Evolutionary conservation across 1,140 invertebrate genomes (phyloP).

Genomic region (Ostrea denselamellosa): DNA sequence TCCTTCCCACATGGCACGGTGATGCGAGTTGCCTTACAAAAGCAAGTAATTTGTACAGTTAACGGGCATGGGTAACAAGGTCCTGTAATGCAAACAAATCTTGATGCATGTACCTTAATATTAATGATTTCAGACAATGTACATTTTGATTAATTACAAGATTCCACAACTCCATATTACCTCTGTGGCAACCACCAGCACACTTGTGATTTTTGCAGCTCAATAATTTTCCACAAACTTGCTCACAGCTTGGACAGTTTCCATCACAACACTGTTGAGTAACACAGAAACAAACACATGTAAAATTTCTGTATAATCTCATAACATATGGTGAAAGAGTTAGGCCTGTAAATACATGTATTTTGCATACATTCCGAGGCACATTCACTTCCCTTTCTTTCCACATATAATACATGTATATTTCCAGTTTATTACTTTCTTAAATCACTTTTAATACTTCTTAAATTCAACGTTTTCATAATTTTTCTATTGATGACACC

Average conservation of each 20-base stretch:
- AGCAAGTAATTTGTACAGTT: constrained; percentile 88
- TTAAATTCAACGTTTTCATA: too few relatives aligned
- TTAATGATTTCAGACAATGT: background rate
- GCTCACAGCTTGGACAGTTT: constrained; percentile 92
- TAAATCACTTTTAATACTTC: too few relatives aligned
- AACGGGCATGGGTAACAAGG: constrained; percentile 93
- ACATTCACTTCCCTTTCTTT: too few relatives aligned
- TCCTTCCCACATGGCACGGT: constrained; percentile 92
- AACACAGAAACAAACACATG: background rate
- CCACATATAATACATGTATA: too few relatives aligned
- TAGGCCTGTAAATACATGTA: too few relatives aligned
- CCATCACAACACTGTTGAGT: constrained; percentile 88
- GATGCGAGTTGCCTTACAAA: constrained; percentile 89
- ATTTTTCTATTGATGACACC: background rate
- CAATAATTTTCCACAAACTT: constrained; percentile 89
- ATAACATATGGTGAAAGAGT: too few relatives aligned
- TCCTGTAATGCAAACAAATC: constrained; percentile 79
- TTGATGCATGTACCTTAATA: background rate
- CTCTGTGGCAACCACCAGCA: constrained; percentile 88
- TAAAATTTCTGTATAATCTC: too few relatives aligned
- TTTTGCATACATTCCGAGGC: too few relatives aligned
- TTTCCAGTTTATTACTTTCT: too few relatives aligned
- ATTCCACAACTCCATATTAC: constrained; percentile 51
- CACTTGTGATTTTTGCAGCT: constrained; percentile 95
- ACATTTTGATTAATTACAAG: background rate